Conservation (phyloP, 1,140 invertebrate species). For the Globodera rostochiensis region DNA sequence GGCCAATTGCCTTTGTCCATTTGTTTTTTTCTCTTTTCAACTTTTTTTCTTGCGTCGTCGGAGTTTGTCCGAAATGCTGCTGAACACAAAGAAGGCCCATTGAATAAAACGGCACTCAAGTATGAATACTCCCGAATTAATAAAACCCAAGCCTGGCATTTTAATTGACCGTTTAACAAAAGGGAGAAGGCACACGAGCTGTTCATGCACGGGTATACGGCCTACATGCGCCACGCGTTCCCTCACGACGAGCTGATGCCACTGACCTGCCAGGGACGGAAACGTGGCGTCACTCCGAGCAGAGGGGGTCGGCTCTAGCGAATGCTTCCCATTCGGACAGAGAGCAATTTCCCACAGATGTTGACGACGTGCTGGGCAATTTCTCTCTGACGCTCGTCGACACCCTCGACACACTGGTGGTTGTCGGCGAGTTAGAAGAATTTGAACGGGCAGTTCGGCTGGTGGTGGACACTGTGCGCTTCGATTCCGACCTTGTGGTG, state of each 20-base stretch:
- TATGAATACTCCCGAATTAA: conserved; percentile 15
- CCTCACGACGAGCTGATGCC: conserved; percentile 98
- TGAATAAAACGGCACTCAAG: conserved; percentile 29
- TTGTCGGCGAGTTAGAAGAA: conserved; percentile 87
- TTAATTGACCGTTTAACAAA: conserved; percentile 16
- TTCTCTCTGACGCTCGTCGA: conserved; percentile 95
- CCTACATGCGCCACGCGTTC: conserved; percentile 91
- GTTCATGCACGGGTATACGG: conserved; percentile 95
- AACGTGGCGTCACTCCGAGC: conserved; percentile 76
- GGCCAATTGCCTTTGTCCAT: not conserved
- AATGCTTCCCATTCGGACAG: not conserved
- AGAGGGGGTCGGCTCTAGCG: conserved; percentile 81
- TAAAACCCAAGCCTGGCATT: not conserved
- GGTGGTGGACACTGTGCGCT: conserved; percentile 77
- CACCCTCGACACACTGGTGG: conserved; percentile 85
- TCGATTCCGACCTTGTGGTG: conserved; percentile 91
- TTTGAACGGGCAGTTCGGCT: conserved; percentile 87
- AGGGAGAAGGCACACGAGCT: conserved; percentile 86
- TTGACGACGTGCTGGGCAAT: conserved; percentile 72
- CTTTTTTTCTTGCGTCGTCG: not conserved
- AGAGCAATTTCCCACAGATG: not conserved
- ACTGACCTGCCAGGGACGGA: conserved; percentile 87
- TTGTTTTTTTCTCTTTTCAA: not conserved
- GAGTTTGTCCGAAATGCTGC: not conserved
- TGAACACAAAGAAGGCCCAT: not conserved